Conservation (phyloP, 2,113 vertebrate species). For the Heloderma charlesbogerti region DNA sequence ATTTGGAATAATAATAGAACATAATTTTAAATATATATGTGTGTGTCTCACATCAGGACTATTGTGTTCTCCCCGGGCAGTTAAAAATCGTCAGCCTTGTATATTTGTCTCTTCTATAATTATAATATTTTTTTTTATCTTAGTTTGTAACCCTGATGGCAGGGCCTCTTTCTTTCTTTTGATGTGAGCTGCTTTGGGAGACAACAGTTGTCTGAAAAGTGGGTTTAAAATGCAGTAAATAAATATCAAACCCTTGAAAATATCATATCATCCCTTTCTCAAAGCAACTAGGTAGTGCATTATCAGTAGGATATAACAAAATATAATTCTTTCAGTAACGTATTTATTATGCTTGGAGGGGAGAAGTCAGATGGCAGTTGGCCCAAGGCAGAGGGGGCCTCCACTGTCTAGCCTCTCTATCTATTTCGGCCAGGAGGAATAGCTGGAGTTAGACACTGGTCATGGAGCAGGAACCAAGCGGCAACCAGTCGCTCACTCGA, state of each 20-base stretch:
- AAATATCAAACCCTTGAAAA: neutral
- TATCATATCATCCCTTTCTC: neutral
- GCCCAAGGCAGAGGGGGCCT: neutral
- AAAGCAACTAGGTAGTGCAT: neutral
- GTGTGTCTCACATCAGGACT: neutral
- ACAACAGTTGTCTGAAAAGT: no score
- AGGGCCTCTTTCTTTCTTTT: no score
- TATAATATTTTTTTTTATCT: neutral
- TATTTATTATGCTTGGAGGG: neutral
- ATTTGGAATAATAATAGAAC: neutral
- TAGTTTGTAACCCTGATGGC: no score
- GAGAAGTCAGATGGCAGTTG: neutral
- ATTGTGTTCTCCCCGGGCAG: neutral
- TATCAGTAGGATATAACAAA: neutral
- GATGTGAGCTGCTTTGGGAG: no score
- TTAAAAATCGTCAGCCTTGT: neutral
- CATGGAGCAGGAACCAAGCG: no score
- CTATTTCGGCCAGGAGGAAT: no score
- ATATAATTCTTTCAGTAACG: neutral
- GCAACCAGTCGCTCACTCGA: no score
- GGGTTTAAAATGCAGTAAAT: no score
- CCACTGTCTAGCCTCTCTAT: neutral
- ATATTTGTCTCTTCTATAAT: neutral
- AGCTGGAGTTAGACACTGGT: no score
- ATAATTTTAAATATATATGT: neutral